Evolutionary conservation across 2,888 invertebrate genomes (phyloP), one percentile per base, ranked within the genome.

Genomic region (Omphaloscelis lunosa): DNA sequence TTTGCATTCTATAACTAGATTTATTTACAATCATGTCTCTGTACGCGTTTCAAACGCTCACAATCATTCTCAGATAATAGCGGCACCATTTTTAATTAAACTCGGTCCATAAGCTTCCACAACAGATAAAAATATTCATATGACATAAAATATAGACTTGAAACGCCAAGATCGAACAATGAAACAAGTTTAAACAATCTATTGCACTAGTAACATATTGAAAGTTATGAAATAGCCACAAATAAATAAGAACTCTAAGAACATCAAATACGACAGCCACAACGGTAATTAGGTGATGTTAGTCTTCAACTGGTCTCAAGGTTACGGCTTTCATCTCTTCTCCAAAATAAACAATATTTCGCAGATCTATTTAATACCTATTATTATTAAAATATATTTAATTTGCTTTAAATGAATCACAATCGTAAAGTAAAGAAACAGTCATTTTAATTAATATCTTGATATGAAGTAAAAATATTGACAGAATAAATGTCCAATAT

Each of bases 31-130:
- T 82, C 79, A 77, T 79, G 83, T 84, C 85, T 82, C 74, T 84
- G 86, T 81, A 85, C 66, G 89, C 93, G 92, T 93, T 93, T 90
- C 89, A 84, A 93, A 93, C 93, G 91, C 91, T 85, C 85, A 86
- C 87, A 81, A 84, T 81, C 86, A 84, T 84, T 74, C 81, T 80
- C 79, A 86, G 83, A 88, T 85, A 82, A 83, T 78, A 89, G 86
- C 89, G 86, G 86, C 89, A 91, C 89, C 86, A 88, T 86, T 71
- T 86, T 82, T 81, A 87, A 77, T 70, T 71, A 75, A 80, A 86
- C 61, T 80, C 86, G 71, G 68, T 82, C 80, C 77, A 79, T 66
- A 82, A 79, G 84, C 80, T 83, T 82, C 80, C 85, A 87, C 89
- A 83, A 87, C 81, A 88, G 81, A 79, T 83, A 80, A 77, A 75